These are phyloP conservation scores for Odontocerum albicorne DNA, from an alignment of 2,888 invertebrate genomes.

Conservation along the genomic window DNA sequence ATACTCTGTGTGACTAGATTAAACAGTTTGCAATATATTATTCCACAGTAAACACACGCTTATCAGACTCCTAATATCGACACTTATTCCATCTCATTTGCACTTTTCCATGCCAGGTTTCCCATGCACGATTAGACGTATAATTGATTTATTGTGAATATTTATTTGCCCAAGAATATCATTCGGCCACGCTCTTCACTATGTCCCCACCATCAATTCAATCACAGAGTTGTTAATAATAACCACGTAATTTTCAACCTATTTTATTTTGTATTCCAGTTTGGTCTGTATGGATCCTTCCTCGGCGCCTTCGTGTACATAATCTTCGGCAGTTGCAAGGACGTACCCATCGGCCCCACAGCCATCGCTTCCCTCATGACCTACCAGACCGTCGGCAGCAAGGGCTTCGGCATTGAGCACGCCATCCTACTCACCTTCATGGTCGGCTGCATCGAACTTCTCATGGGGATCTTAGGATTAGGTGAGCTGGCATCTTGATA, in stretches of 20 bases:
- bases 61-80: too few species aligned
- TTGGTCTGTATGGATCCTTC: conserved; percentile 93
- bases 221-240: neutral
- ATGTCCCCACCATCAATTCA: neutral
- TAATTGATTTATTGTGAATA: too few species aligned
- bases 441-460: conserved; percentile 70
- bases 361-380: conserved; percentile 89
- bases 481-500: too few species aligned
- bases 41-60: too few species aligned
- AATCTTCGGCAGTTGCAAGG: conserved; percentile 88
- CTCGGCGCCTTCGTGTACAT: conserved; percentile 89
- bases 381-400: conserved; percentile 71
- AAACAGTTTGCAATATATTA: too few species aligned
- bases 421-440: conserved; percentile 77
- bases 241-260: too few species aligned
- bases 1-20: too few species aligned
- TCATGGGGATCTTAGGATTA: conserved; percentile 82
- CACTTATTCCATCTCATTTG: too few species aligned
- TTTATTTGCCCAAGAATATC: too few species aligned
- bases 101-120: too few species aligned
- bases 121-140: too few species aligned
- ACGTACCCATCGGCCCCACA: conserved; percentile 90
- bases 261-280: conserved; percentile 67
- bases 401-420: conserved; percentile 58
- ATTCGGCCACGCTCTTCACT: too few species aligned